phyloP scores from a whole-genome alignment of 2,888 invertebrate species.

The Noctua pronuba region DNA sequence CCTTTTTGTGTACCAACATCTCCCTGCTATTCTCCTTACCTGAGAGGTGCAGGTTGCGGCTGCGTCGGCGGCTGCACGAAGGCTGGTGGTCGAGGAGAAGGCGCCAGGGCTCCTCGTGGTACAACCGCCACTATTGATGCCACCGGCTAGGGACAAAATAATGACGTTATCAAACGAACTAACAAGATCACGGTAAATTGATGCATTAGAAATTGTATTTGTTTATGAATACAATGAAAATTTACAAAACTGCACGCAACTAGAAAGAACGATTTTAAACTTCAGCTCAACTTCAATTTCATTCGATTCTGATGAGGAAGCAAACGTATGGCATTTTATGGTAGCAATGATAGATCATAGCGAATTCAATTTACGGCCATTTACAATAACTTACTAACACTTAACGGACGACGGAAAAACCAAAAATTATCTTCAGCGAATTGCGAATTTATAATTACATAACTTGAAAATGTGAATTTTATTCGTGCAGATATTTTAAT shows the following conservation, averaged over 20 bases:
- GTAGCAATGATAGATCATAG: not conserved
- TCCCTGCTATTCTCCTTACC: conserved; percentile 70
- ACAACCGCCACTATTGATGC: conserved; percentile 92
- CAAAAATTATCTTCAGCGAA: too few relatives aligned
- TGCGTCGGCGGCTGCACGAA: conserved; percentile 81
- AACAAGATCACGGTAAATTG: not conserved
- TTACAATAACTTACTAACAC: too few relatives aligned
- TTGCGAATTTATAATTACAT: too few relatives aligned
- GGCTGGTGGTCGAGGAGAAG: conserved; percentile 85
- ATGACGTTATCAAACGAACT: not conserved
- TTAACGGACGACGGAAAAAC: too few relatives aligned
- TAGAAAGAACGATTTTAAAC: not conserved
- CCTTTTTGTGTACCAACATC: not conserved
- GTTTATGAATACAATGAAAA: not conserved
- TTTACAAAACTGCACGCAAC: not conserved
- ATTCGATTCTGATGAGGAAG: too few relatives aligned
- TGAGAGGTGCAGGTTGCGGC: conserved; percentile 79
- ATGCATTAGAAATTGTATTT: not conserved
- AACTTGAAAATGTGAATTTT: too few relatives aligned
- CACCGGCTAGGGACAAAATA: conserved; percentile 84
- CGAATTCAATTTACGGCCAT: not conserved
- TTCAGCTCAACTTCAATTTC: too few relatives aligned
- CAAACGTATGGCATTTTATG: not conserved
- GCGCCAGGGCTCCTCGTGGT: conserved; percentile 90
- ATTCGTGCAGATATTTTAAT: too few relatives aligned